Base-by-base conservation (phyloP, 92 coral and sea anemone genomes). In the Porites divaricata region DNA sequence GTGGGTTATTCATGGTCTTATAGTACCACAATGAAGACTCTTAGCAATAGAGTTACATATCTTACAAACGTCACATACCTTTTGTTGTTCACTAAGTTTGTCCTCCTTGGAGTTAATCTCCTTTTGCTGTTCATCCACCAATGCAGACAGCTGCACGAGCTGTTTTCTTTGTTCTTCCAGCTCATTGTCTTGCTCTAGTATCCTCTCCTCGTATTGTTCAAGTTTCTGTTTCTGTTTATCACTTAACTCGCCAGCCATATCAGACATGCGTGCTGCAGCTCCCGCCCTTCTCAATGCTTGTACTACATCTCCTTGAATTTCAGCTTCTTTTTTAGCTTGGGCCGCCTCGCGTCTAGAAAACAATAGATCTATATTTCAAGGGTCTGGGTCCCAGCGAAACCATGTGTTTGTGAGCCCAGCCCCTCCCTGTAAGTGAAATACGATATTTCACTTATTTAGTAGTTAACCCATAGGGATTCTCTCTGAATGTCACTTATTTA, bases 261-360 rank as follows among this genome's bases (percentile, higher is more conserved):
- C 98, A 22, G 98, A 95, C 95, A 95, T 90, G 90, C 97, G 97
- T 51, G 98, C 98, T 87, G 97, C 88, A 79, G 98, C 98, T 62
- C 98, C 98, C 6, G 98, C 98, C 70, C 98, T 87, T 24, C 96
- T 87, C 72, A 95, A 85, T 77, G 91, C 97, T 77, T 91, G 93
- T 70, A 93, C 97, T 12, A 95, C 98, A 67, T 95, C 97, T 78
- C 93, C 88, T 63, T 95, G 98, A 8, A 86, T 95, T 67, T 87
- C 92, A 0, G 97, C 95, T 59, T 95, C 98, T 58, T 82, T 95
- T 70, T 93, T 95, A 16, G 98, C 97, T 76, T 93, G 95, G 1
- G 98, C 92, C 22, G 98, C 97, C 63, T 95, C 98, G 6, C 94
- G 94, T 63, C 98, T 95, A 56, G 53, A 25, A 45, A 67, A 23